A percentile compares a stretch with the other conserved stretches of the same genome.
Evolutionary conservation across 2,888 invertebrate genomes (phyloP).

Genomic region (Lomographa bimaculata): DNA sequence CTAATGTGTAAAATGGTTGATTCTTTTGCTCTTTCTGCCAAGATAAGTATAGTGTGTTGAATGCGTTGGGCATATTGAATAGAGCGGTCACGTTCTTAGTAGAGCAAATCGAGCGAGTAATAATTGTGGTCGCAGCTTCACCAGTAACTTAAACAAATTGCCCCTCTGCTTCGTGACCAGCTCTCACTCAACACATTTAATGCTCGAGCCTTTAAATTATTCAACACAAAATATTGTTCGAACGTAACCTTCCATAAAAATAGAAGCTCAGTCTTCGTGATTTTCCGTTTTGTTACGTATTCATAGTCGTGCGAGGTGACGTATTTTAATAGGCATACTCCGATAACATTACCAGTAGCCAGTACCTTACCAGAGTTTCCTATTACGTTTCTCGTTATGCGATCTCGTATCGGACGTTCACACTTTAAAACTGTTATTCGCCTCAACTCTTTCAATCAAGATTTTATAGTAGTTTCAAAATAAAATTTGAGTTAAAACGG

Average conservation of each 20-base stretch:
- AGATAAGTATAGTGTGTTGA: slow-evolving; percentile 27
- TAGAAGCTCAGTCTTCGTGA: slow-evolving; percentile 30
- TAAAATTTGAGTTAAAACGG: no score
- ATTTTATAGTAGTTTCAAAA: no score
- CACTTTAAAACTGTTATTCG: slow-evolving; percentile 1
- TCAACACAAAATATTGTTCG: slow-evolving; percentile 29
- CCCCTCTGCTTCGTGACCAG: slow-evolving; percentile 34
- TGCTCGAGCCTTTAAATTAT: slow-evolving; percentile 18
- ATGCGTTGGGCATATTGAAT: slow-evolving; percentile 31
- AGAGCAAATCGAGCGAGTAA: slow-evolving; percentile 43
- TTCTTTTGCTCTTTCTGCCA: slow-evolving; percentile 21
- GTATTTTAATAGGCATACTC: slow-evolving; percentile 31
- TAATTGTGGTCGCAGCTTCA: slow-evolving; percentile 38
- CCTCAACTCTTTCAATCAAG: no score
- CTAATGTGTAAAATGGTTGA: slow-evolving; percentile 20
- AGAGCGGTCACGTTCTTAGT: slow-evolving; percentile 43
- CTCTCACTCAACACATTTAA: slow-evolving; percentile 22
- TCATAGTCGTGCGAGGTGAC: slow-evolving; percentile 32
- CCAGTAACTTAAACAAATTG: slow-evolving; percentile 43
- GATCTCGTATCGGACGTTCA: neutral
- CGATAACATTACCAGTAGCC: slow-evolving; percentile 15
- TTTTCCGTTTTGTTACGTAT: slow-evolving; percentile 29
- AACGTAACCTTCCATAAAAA: slow-evolving; percentile 17
- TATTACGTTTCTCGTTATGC: slow-evolving; percentile 12
- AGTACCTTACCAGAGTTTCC: no score